These are phyloP conservation scores for Sinella curviseta DNA, from an alignment of 1,140 invertebrate species.

Conservation along the genomic window DNA sequence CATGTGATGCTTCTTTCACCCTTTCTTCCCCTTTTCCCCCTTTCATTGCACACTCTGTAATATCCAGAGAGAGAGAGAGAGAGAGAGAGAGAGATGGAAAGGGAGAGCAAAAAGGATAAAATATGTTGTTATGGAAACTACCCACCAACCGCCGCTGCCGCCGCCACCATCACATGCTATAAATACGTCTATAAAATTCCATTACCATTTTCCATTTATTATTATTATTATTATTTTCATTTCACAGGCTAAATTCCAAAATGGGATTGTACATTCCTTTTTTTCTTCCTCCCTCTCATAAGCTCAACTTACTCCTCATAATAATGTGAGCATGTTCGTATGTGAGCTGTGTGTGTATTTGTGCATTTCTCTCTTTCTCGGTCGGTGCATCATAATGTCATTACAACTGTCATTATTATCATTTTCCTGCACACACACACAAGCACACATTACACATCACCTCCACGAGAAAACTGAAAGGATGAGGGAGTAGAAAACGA, in stretches of 20 bases:
- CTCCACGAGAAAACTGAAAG: no score
- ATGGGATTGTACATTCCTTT: no score
- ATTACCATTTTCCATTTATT: background rate
- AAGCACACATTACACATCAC: no score
- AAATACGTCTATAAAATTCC: background rate
- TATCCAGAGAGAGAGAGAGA: background rate
- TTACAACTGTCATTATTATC: background rate
- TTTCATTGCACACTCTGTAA: background rate
- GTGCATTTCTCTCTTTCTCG: no score
- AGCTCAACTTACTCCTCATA: no score
- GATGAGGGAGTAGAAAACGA: no score
- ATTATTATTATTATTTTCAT: background rate
- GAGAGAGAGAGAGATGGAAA: background rate
- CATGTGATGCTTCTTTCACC: slow-evolving; percentile 9
- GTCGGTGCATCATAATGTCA: background rate
- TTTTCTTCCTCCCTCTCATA: background rate
- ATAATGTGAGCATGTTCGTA: no score
- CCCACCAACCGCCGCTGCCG: background rate
- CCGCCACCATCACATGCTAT: background rate
- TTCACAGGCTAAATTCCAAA: no score
- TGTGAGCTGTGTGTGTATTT: no score
- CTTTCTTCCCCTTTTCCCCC: slow-evolving; percentile 12
- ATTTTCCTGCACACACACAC: background rate
- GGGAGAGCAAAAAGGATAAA: no score
- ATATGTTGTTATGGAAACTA: background rate